These are phyloP conservation scores for Palythoa caribaeorum DNA, from an alignment of 92 coral and sea anemone species.

Conservation along the genomic window DNA sequence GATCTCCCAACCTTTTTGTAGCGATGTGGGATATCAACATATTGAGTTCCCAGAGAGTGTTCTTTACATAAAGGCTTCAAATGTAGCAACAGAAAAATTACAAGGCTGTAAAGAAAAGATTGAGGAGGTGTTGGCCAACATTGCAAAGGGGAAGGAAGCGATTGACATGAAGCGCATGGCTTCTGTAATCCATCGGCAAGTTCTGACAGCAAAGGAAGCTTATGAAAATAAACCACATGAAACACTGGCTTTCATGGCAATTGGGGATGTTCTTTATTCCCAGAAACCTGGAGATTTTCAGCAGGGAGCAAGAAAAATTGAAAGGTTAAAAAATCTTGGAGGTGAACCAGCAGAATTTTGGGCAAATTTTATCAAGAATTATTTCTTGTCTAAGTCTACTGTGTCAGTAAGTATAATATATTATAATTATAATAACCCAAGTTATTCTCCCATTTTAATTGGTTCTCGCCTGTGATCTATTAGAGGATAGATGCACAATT, in stretches of 20 bases:
- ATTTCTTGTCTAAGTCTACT: conserved; percentile 69
- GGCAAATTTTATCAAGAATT: conserved; percentile 75
- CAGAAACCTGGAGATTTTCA: conserved; percentile 70
- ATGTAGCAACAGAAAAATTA: conserved; percentile 84
- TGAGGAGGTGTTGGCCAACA: conserved; percentile 67
- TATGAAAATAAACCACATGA: conserved; percentile 91
- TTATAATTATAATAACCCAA: too few species aligned
- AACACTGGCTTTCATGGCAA: conserved; percentile 82
- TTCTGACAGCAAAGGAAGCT: conserved; percentile 86
- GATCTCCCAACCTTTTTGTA: conserved; percentile 91
- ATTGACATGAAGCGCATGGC: conserved; percentile 92
- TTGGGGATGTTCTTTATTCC: conserved; percentile 89
- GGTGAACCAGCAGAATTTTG: conserved; percentile 78
- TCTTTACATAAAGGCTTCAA: conserved; percentile 80
- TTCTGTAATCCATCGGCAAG: conserved; percentile 85
- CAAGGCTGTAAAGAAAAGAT: conserved; percentile 82
- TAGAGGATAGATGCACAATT: too few species aligned
- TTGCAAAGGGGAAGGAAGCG: conserved; percentile 72
- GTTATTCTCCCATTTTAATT: too few species aligned
- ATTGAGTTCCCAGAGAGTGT: conserved; percentile 84
- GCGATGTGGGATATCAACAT: conserved; percentile 77
- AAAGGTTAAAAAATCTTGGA: conserved; percentile 66
- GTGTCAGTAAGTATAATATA: conserved; percentile 68
- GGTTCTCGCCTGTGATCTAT: too few species aligned
- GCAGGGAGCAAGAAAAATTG: conserved; percentile 68